phyloP scores from a whole-genome alignment of 2,797 vertebrate genomes.

The Hippoglossus hippoglossus region DNA sequence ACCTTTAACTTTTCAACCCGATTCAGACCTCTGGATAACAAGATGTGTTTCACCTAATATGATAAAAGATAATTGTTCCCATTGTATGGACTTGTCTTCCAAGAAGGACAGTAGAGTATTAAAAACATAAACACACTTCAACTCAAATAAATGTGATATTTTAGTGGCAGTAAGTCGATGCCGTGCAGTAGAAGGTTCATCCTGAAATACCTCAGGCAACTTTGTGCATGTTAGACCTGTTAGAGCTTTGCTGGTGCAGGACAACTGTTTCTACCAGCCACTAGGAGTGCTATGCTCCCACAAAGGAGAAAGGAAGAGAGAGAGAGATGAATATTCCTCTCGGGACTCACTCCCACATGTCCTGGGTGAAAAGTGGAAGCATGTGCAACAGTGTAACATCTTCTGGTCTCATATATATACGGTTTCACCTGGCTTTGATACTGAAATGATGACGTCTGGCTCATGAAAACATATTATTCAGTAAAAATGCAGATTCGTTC shows the following conservation, averaged over 20 bases:
- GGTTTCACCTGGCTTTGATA: slow-evolving; percentile 26
- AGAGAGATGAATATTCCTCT: slow-evolving; percentile 8
- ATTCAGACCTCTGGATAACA: background rate
- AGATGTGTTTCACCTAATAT: background rate
- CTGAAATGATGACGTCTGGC: slow-evolving; percentile 16
- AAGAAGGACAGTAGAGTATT: background rate
- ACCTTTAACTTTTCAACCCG: background rate
- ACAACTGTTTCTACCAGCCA: slow-evolving; percentile 17
- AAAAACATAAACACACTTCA: background rate
- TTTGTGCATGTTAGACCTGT: slow-evolving; percentile 11
- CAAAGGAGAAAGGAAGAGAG: too few species aligned
- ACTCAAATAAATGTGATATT: slow-evolving; percentile 8
- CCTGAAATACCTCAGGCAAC: slow-evolving; percentile 12
- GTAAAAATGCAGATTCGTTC: slow-evolving; percentile 6
- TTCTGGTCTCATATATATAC: slow-evolving; percentile 3
- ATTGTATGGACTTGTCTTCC: background rate
- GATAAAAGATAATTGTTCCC: background rate
- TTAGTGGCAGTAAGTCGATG: background rate
- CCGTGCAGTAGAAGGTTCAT: slow-evolving; percentile 12
- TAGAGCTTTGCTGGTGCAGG: slow-evolving; percentile 25
- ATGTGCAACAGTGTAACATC: slow-evolving; percentile 33
- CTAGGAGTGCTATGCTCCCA: too few species aligned
- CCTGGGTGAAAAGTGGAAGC: slow-evolving; percentile 14
- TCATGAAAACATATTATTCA: slow-evolving; percentile 27
- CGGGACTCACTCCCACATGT: slow-evolving; percentile 19